Evolutionary conservation across 1,140 invertebrate genomes (phyloP).

Genomic region (Aphelinus certus): DNA sequence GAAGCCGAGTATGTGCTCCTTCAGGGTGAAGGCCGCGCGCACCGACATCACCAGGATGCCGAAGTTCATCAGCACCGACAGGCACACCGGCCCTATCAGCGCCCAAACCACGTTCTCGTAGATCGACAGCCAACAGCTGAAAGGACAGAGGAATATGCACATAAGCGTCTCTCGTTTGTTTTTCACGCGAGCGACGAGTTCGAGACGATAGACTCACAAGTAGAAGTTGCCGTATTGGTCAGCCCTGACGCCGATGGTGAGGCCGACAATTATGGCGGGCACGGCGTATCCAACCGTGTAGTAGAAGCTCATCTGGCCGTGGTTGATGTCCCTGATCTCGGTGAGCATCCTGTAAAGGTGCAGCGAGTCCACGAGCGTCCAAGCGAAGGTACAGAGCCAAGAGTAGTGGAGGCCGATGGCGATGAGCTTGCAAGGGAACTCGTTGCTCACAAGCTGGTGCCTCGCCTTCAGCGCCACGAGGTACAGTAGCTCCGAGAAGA

Average conservation of each 20-base stretch:
- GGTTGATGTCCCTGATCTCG: conserved; percentile 95
- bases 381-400: conserved; percentile 88
- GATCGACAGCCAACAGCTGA: conserved; percentile 92
- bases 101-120: conserved; percentile 93
- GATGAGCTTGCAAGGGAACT: conserved; percentile 88
- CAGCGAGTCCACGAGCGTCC: conserved; percentile 91
- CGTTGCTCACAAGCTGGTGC: conserved; percentile 77
- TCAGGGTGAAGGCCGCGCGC: conserved; percentile 88
- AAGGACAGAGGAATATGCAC: conserved; percentile 43
- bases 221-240: conserved; percentile 94
- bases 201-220: conserved; percentile 76
- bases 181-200: not conserved
- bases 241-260: conserved; percentile 91
- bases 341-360: conserved; percentile 95
- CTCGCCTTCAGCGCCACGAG: conserved; percentile 86
- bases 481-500: conserved; percentile 86
- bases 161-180: not conserved
- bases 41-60: conserved; percentile 85
- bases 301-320: conserved; percentile 93
- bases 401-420: conserved; percentile 94
- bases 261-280: conserved; percentile 89
- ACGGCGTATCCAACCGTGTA: conserved; percentile 95
- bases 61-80: conserved; percentile 81
- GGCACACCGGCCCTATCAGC: conserved; percentile 84
- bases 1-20: conserved; percentile 90